Percentiles rank a stretch among this genome's conserved stretches.
phyloP scores from a whole-genome alignment of 1,140 invertebrate genomes.

The Drosophila azteca region DNA sequence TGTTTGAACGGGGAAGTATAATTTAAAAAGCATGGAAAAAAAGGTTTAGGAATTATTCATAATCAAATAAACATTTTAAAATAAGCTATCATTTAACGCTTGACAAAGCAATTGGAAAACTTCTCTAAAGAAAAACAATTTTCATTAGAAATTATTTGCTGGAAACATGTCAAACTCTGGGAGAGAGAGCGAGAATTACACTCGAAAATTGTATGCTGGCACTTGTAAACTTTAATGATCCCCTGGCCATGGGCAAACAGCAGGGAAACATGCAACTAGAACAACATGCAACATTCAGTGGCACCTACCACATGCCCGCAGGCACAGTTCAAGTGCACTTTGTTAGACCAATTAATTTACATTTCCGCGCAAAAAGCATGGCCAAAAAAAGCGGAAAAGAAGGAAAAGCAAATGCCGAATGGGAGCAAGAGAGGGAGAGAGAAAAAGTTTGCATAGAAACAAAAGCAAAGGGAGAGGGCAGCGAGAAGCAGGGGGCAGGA shows the following conservation, averaged over 20 bases:
- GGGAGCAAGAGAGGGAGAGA: slow-evolving; percentile 2
- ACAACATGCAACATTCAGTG: slow-evolving; percentile 18
- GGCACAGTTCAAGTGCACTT: slow-evolving; percentile 75
- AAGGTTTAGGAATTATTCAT: not conserved
- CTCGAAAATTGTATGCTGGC: slow-evolving; percentile 17
- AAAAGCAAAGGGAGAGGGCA: slow-evolving; percentile 31
- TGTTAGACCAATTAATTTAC: slow-evolving; percentile 82
- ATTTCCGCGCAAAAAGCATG: slow-evolving; percentile 75
- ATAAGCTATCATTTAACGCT: no score
- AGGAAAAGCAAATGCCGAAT: slow-evolving; percentile 31
- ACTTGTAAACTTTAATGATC: slow-evolving; percentile 57
- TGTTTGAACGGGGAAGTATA: slow-evolving; percentile 1
- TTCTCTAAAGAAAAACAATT: slow-evolving; percentile 1
- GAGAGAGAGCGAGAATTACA: slow-evolving; percentile 19
- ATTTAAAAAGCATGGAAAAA: not conserved
- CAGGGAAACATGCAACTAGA: slow-evolving; percentile 50
- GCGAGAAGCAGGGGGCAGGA: not conserved
- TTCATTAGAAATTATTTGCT: slow-evolving; percentile 44
- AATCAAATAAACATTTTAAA: not conserved
- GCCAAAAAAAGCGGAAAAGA: slow-evolving; percentile 44
- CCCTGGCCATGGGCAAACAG: slow-evolving; percentile 12
- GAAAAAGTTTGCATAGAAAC: slow-evolving; percentile 68
- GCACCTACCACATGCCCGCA: slow-evolving; percentile 41
- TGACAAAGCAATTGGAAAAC: no score
- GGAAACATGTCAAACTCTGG: slow-evolving; percentile 27